Evolutionary conservation across 2,113 vertebrate genomes (phyloP).

Genomic region (Peucedramus taeniatus): DNA sequence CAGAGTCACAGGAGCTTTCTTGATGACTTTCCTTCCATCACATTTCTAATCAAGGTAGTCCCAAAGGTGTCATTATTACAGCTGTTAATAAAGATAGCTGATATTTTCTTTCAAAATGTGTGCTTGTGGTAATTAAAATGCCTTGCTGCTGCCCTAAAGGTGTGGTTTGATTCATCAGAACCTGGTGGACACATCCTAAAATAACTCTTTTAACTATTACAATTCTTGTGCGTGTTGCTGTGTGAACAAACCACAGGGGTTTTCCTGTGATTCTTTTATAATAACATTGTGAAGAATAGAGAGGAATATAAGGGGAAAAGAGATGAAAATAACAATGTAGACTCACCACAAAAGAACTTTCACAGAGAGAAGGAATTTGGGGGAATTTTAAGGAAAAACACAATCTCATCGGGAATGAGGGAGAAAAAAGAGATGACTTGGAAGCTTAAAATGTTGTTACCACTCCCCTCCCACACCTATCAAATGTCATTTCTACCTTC

Average conservation of each 20-base stretch:
- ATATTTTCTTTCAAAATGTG: not conserved
- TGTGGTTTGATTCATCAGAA: not conserved
- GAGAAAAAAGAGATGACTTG: not conserved
- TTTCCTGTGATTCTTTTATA: not conserved
- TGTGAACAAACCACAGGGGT: not conserved
- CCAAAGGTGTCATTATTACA: not conserved
- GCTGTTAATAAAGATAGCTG: not conserved
- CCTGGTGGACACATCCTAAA: not conserved
- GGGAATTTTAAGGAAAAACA: not conserved
- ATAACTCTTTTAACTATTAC: not conserved
- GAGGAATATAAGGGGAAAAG: not conserved
- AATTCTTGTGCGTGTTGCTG: not conserved
- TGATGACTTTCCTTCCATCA: not conserved
- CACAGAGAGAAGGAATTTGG: not conserved
- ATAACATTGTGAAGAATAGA: not conserved
- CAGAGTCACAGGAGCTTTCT: not conserved
- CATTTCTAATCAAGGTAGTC: not conserved
- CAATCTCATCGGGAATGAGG: not conserved
- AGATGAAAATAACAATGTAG: not conserved
- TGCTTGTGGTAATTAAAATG: not conserved
- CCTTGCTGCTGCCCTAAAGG: not conserved
- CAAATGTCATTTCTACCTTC: not conserved
- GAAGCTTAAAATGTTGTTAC: not conserved
- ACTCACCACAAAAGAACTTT: not conserved
- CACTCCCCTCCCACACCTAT: not conserved